Evolutionary conservation across 2,113 vertebrate genomes (phyloP), one percentile per base, ranked within the genome.

Genomic region (Gadus macrocephalus): DNA sequence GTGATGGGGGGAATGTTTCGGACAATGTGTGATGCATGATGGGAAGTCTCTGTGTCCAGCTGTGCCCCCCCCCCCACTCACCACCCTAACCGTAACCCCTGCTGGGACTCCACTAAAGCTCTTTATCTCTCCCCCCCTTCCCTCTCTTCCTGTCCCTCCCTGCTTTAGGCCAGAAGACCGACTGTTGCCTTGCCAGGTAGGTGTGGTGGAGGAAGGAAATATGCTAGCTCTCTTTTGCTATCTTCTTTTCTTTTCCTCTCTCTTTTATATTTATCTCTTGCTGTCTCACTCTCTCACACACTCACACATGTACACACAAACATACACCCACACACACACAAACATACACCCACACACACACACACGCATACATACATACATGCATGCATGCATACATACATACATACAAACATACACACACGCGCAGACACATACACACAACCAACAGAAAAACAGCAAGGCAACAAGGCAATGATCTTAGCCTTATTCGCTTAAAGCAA

Each of bases 171-270:
- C 96, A 99, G 72, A 91, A 96, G 85, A 94, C 93, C 1, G 97
- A 98, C 84, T 97, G 95, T 78, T 96, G 93, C 87, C 90, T 96
- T 79, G 94, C 94, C 91, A 97, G 97, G 97, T 99, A 90, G 85
- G 95, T 92, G 79, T 77, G 85, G 80, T 82, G 72, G 66, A 65
- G 73, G 81, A 84, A 83, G 72, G 74, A 82, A 86, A 74, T 67
- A 63, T 17, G 42, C 67, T 53, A 59, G 17, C 42, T n/a, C 69
- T 63, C 42, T 63, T 20, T 35, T 35, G 31, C 31, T 35, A 35
- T 35, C 31, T 35, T 35, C 3, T 35, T 35, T 35, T 35, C 31
- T 5, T 5, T 35, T 35, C 3, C 31, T 35, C 31, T 49, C 55
- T 61, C 31, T 35, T 35, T 35, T 35, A 35, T 35, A 35, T 35